These are phyloP conservation scores for Lycophotia porphyrea DNA, from an alignment of 2,888 invertebrate genomes.

Conservation along the genomic window DNA sequence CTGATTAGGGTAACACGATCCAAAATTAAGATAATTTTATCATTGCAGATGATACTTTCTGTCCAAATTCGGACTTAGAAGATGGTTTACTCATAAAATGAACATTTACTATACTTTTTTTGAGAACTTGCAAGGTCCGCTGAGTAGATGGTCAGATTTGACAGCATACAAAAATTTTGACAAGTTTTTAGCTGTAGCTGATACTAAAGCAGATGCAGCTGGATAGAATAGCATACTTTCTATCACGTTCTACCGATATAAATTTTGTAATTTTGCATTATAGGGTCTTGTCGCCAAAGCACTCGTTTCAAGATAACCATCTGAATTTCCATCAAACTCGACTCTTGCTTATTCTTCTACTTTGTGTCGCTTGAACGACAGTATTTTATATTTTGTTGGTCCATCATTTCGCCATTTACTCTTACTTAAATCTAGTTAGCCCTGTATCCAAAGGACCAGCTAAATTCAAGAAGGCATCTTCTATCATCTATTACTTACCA, in stretches of 20 bases:
- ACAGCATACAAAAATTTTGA: background rate
- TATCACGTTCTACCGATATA: background rate
- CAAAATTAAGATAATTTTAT: background rate
- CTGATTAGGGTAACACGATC: slow-evolving; percentile 8
- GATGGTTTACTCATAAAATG: background rate
- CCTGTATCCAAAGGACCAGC: background rate
- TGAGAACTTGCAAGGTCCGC: background rate
- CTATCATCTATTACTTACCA: slow-evolving; percentile 79
- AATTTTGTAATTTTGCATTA: background rate
- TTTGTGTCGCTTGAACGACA: background rate
- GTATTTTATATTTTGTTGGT: background rate
- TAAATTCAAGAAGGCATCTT: background rate
- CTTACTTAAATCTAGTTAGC: background rate
- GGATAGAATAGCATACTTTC: background rate
- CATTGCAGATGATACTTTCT: background rate
- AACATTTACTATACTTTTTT: background rate
- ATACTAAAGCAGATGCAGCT: background rate
- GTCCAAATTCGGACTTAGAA: background rate
- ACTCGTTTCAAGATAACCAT: background rate
- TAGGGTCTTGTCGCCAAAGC: background rate
- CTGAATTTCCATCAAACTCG: background rate
- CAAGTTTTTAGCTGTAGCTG: background rate
- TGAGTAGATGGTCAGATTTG: background rate
- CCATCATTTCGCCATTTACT: background rate
- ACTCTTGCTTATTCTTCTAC: background rate